These are phyloP conservation scores for Pseudoatta argentina DNA, from an alignment of 1,140 invertebrate genomes.

Conservation along the genomic window DNA sequence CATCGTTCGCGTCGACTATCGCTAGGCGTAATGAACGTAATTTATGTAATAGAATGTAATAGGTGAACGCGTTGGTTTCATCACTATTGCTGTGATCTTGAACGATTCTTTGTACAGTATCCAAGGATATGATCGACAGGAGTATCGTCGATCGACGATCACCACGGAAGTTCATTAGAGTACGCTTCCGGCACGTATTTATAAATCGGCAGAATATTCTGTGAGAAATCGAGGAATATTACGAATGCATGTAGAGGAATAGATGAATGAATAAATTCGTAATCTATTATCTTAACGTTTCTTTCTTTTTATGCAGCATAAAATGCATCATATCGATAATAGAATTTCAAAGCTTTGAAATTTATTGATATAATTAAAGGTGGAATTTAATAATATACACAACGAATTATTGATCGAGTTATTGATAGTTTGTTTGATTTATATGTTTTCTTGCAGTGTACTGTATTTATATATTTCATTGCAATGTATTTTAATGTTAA, in stretches of 20 bases:
- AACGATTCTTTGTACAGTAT: slow-evolving; percentile 10
- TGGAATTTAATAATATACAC: neutral
- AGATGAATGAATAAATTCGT: slow-evolving; percentile 7
- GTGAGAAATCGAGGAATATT: slow-evolving; percentile 28
- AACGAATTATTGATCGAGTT: neutral
- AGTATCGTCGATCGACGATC: slow-evolving; percentile 48
- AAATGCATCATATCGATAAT: slow-evolving; percentile 4
- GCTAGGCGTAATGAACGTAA: slow-evolving; percentile 71
- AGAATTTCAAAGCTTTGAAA: neutral
- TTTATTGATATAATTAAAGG: neutral
- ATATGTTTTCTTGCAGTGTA: neutral
- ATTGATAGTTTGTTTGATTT: neutral
- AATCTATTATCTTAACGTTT: slow-evolving; percentile 27
- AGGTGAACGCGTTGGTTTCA: slow-evolving; percentile 65
- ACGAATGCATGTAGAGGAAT: neutral
- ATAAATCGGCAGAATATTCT: slow-evolving; percentile 15
- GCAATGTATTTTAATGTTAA: neutral
- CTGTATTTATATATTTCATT: too few relatives aligned
- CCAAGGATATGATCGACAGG: slow-evolving; percentile 37
- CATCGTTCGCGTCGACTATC: slow-evolving; percentile 56
- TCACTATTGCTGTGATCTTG: slow-evolving; percentile 66
- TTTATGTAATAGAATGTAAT: slow-evolving; percentile 74
- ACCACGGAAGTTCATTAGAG: slow-evolving; percentile 15
- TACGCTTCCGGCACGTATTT: slow-evolving; percentile 48
- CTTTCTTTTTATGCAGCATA: neutral